A percentile compares a stretch with the other conserved stretches of the same genome.
Conservation (phyloP, 2,797 vertebrate genomes). For the Brotula barbata region DNA sequence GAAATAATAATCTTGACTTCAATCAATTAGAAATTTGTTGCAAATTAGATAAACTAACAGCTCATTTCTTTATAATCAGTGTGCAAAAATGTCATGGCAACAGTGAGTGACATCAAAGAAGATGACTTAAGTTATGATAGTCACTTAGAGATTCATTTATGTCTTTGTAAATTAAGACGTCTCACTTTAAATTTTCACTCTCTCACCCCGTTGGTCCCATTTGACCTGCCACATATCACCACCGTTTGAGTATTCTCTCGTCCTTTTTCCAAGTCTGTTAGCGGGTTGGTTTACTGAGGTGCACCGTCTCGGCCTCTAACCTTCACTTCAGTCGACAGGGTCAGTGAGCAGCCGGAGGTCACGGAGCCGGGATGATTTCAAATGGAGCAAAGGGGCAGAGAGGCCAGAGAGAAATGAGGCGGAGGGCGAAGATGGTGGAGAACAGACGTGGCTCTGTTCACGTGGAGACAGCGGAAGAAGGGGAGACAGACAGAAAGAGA, state of each 20-base stretch:
- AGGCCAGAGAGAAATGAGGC: conserved; percentile 33
- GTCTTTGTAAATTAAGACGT: no score
- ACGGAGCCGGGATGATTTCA: conserved; percentile 43
- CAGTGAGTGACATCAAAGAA: no score
- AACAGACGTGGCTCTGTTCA: conserved; percentile 59
- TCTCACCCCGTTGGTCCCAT: no score
- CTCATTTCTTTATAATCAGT: no score
- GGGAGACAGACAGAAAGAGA: conserved; percentile 37
- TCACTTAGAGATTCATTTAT: no score
- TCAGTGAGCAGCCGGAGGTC: conserved; percentile 43
- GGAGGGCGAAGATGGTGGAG: conserved; percentile 27
- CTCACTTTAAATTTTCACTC: no score
- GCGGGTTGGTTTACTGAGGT: conserved; percentile 27
- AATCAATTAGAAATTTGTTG: no score
- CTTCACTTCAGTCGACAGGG: conserved; percentile 23
- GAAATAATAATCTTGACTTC: no score
- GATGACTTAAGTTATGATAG: no score
- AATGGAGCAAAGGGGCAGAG: conserved; percentile 16
- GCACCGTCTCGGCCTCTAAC: conserved; percentile 30
- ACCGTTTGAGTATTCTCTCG: not conserved
- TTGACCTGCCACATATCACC: conserved; percentile 1
- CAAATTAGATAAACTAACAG: no score
- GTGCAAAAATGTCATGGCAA: no score
- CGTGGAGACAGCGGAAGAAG: conserved; percentile 40
- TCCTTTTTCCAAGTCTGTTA: conserved; percentile 4